These are phyloP conservation scores for Drosophila erecta DNA, from an alignment of 1,140 invertebrate species.

Conservation along the genomic window DNA sequence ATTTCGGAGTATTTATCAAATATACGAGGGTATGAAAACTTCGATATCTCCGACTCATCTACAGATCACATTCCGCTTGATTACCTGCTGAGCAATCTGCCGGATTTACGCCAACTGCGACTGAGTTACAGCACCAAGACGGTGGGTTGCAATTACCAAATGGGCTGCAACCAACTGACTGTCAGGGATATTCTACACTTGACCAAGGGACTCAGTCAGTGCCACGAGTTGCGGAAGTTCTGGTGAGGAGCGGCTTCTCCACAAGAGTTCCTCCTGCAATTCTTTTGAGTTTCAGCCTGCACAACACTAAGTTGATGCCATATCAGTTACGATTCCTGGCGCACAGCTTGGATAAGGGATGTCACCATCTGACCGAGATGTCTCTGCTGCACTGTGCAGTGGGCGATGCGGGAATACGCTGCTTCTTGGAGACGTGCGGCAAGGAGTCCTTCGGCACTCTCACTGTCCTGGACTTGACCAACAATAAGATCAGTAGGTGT, in stretches of 20 bases:
- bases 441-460: constrained; percentile 75
- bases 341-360: constrained; percentile 76
- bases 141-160: constrained; percentile 76
- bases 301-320: constrained; percentile 75
- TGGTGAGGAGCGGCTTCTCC: constrained; percentile 51
- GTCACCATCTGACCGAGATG: constrained; percentile 68
- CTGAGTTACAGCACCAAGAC: constrained; percentile 83
- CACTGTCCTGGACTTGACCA: constrained; percentile 74
- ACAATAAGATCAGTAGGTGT: constrained; percentile 82
- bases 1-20: neutral
- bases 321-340: constrained; percentile 77
- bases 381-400: constrained; percentile 79
- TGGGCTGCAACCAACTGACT: constrained; percentile 79
- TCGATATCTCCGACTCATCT: neutral
- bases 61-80: constrained; percentile 85
- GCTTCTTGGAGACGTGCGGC: constrained; percentile 73
- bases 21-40: neutral
- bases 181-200: constrained; percentile 65
- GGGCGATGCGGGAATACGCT: constrained; percentile 78
- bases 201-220: constrained; percentile 73
- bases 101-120: constrained; percentile 79
- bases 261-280: no score
- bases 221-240: constrained; percentile 74
- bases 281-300: constrained; percentile 50
- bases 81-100: constrained; percentile 83